phyloP scores from a whole-genome alignment of 2,888 invertebrate species.

The Sinohyriopsis cumingii region DNA sequence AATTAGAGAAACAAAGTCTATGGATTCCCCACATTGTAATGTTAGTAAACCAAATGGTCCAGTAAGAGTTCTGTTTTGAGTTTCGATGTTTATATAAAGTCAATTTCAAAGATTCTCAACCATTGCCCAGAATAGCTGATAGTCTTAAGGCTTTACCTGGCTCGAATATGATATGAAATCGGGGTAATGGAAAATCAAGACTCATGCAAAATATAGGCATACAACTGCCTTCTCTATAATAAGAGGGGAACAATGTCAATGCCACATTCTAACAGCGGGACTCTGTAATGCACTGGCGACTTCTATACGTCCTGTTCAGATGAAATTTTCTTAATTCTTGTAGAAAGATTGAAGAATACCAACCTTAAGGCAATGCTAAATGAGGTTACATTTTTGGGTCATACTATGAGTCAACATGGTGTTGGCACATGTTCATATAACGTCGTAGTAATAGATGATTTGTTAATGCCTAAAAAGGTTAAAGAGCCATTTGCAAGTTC shows the following conservation, averaged over 20 bases:
- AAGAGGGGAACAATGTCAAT: constrained; percentile 18
- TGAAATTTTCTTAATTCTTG: constrained; percentile 13
- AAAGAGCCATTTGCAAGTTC: constrained; percentile 17
- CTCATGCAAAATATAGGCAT: constrained; percentile 10
- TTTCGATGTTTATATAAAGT: constrained; percentile 15
- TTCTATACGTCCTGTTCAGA: constrained; percentile 25
- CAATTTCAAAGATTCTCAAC: constrained; percentile 19
- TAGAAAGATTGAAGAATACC: constrained; percentile 19
- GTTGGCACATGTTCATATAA: constrained; percentile 14
- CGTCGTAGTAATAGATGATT: constrained; percentile 12
- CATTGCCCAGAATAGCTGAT: constrained; percentile 29
- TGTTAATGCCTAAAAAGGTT: constrained; percentile 19
- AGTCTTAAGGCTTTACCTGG: constrained; percentile 20
- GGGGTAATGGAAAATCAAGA: constrained; percentile 27
- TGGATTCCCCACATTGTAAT: constrained; percentile 25
- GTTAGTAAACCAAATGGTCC: constrained; percentile 19
- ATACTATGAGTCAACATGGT: constrained; percentile 13
- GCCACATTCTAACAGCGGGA: constrained; percentile 21
- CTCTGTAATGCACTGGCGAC: constrained; percentile 22
- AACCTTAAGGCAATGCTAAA: constrained; percentile 14
- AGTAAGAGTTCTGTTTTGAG: constrained; percentile 23
- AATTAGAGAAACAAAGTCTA: constrained; percentile 15
- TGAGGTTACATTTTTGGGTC: constrained; percentile 13
- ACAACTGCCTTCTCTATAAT: constrained; percentile 17
- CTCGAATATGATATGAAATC: constrained; percentile 16